Conservation (phyloP, 1,140 invertebrate genomes). For the Oscheius sp. region DNA sequence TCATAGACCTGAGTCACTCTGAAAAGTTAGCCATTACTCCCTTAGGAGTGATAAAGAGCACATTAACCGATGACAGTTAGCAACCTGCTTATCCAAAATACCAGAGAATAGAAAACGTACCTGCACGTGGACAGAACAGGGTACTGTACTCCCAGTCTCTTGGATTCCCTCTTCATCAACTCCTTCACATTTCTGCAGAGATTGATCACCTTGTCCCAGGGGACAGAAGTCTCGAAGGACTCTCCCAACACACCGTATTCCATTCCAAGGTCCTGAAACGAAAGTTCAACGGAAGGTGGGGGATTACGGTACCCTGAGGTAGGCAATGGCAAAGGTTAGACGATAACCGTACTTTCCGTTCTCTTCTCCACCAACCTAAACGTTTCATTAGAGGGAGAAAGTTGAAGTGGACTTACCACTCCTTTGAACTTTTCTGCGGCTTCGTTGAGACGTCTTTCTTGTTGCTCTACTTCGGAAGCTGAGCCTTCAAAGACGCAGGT, state of each 20-base stretch:
- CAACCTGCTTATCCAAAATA: too few species aligned
- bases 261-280: conserved; percentile 78
- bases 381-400: not conserved
- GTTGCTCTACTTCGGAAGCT: conserved; percentile 71
- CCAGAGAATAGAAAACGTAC: conserved; percentile 44
- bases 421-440: conserved; percentile 68
- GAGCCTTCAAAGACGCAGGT: conserved; percentile 86
- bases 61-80: too few species aligned
- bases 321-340: conserved; percentile 96
- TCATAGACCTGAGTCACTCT: conserved; percentile 95
- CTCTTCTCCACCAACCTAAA: conserved; percentile 75
- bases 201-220: conserved; percentile 74
- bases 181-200: conserved; percentile 77
- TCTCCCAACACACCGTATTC: conserved; percentile 85
- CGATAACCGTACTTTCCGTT: conserved; percentile 93
- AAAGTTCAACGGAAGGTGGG: conserved; percentile 1
- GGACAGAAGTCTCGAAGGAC: conserved; percentile 95
- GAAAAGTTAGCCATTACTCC: conserved; percentile 53
- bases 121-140: conserved; percentile 64
- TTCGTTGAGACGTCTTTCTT: conserved; percentile 79
- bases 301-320: conserved; percentile 72
- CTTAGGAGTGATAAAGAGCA: conserved; percentile 79
- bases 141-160: conserved; percentile 63
- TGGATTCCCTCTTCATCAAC: conserved; percentile 74
- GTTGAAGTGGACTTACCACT: conserved; percentile 11